Percentiles rank a stretch among this genome's conserved stretches.
phyloP scores from a whole-genome alignment of 2,113 vertebrate species.

The Hemicordylus capensis region DNA sequence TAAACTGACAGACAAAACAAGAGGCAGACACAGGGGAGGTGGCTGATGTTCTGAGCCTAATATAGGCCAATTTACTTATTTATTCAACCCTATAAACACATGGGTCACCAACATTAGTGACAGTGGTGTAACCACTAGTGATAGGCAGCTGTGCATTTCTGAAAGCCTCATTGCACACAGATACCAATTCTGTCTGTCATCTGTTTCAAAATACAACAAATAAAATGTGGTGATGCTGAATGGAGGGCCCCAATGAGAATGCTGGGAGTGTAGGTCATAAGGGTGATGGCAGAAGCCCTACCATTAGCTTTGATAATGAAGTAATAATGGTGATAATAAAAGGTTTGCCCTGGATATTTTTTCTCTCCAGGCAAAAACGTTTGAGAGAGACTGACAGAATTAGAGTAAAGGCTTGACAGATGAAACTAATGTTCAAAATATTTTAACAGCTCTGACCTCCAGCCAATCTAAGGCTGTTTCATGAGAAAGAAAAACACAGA shows the following conservation, averaged over 20 bases:
- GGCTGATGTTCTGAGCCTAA: not conserved
- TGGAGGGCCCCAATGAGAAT: not conserved
- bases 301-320: not conserved
- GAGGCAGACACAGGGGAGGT: too few relatives aligned
- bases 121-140: not conserved
- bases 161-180: not conserved
- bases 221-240: not conserved
- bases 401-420: slow-evolving; percentile 1
- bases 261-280: not conserved
- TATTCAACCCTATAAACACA: not conserved
- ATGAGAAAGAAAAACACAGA: not conserved
- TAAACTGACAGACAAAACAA: too few relatives aligned
- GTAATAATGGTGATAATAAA: not conserved
- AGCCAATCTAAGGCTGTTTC: not conserved
- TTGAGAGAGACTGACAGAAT: not conserved
- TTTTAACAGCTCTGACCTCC: not conserved
- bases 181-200: not conserved
- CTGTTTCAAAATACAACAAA: not conserved
- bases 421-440: not conserved
- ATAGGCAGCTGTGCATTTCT: not conserved
- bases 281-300: not conserved
- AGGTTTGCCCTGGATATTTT: not conserved
- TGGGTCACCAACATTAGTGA: not conserved
- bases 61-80: not conserved
- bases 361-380: not conserved